phyloP scores from a whole-genome alignment of 2,888 invertebrate species.

The Amiota minor region DNA sequence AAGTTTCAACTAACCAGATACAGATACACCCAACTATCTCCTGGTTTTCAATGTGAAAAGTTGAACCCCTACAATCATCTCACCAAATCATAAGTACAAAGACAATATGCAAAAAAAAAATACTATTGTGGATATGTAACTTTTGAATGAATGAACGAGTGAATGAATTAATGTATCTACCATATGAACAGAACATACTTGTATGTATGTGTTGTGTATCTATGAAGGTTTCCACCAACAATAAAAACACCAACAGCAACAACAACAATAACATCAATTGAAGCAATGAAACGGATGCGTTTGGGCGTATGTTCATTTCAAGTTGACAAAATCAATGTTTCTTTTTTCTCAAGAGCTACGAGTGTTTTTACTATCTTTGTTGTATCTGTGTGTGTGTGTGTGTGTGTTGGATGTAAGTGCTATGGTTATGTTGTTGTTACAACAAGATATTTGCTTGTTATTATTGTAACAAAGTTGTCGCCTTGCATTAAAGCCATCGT shows the following conservation, averaged over 20 bases:
- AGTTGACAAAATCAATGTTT: slow-evolving; percentile 56
- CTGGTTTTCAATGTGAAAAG: not conserved
- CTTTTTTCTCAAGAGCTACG: not conserved
- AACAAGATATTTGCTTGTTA: not conserved
- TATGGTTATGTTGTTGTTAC: slow-evolving; percentile 6
- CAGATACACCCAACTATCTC: not conserved
- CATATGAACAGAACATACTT: not conserved
- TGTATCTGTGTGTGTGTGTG: slow-evolving; percentile 7
- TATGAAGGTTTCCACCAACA: slow-evolving; percentile 28
- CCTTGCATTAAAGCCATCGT: slow-evolving; percentile 55
- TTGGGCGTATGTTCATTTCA: slow-evolving; percentile 58
- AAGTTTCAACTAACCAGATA: not conserved
- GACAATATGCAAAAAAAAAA: not conserved
- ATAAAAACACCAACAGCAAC: not conserved
- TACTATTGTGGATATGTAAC: not conserved
- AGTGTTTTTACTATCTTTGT: not conserved
- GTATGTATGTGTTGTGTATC: not conserved
- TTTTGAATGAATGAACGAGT: slow-evolving; percentile 13
- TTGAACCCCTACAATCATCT: slow-evolving; percentile 5
- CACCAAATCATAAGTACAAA: not conserved
- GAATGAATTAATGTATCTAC: slow-evolving; percentile 16
- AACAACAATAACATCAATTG: slow-evolving; percentile 5
- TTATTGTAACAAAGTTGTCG: slow-evolving; percentile 54
- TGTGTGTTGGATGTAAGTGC: slow-evolving; percentile 1
- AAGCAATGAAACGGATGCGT: slow-evolving; percentile 57